Conservation (phyloP, 2,888 invertebrate genomes). For the Coleophora flavipennella region DNA sequence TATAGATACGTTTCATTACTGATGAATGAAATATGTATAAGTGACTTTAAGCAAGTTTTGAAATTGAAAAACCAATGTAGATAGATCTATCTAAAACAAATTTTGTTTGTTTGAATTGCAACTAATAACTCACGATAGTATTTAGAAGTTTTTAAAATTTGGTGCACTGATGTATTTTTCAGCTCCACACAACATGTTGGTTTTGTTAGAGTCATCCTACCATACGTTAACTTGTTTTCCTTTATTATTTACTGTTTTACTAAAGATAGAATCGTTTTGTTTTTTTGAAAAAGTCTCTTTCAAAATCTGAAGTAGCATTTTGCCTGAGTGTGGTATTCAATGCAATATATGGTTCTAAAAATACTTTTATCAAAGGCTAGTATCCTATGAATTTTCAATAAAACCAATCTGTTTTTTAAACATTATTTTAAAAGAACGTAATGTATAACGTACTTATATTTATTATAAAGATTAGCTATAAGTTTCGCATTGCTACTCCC, state of each 20-base stretch:
- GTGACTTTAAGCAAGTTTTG: slow-evolving; percentile 10
- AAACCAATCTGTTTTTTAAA: slow-evolving; percentile 19
- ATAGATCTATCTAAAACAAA: slow-evolving; percentile 7
- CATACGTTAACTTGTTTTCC: slow-evolving; percentile 4
- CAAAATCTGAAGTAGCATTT: neutral
- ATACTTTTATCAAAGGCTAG: slow-evolving; percentile 25
- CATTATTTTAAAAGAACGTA: slow-evolving; percentile 22
- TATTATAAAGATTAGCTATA: slow-evolving; percentile 18
- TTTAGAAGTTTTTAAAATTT: slow-evolving; percentile 7
- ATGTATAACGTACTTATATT: slow-evolving; percentile 24
- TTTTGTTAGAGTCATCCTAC: slow-evolving; percentile 4
- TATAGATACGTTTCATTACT: slow-evolving; percentile 4
- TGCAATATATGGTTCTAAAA: slow-evolving; percentile 22
- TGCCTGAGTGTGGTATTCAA: slow-evolving; percentile 6
- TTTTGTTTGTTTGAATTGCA: slow-evolving; percentile 5
- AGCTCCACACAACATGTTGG: slow-evolving; percentile 5
- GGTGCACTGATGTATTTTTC: slow-evolving; percentile 4
- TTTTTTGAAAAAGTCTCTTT: slow-evolving; percentile 3
- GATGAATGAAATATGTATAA: slow-evolving; percentile 11
- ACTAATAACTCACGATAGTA: slow-evolving; percentile 10
- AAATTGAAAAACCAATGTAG: slow-evolving; percentile 7
- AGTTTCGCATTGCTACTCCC: slow-evolving; percentile 5
- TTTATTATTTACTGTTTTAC: slow-evolving; percentile 9
- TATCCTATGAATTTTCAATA: slow-evolving; percentile 23
- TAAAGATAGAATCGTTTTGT: slow-evolving; percentile 8